Base-by-base conservation (phyloP, 37 sponge, comb jelly and placozoan genomes). In the Chondrosia reniformis region DNA sequence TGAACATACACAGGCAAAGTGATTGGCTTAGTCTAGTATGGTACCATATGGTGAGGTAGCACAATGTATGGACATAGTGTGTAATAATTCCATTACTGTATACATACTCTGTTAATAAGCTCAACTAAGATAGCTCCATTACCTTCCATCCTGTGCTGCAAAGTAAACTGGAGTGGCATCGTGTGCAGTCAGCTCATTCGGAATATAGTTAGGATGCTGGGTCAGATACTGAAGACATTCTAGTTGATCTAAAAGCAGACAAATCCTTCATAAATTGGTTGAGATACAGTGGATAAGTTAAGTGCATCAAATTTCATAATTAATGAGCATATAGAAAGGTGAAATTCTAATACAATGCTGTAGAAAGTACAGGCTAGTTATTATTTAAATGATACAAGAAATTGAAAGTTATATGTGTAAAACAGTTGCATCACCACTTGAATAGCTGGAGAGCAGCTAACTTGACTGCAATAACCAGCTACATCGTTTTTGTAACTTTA, bases 131-230 rank as follows among this genome's bases (percentile, higher is more conserved):
- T 10, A 49, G 52, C 9, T 24, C 54, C 33, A 76, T 84, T 57
- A 89, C 94, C 96, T 77, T 83, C 96, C 96, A 79, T 95, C 96
- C 56, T 95, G 96, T 4, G 96, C 92, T 19, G 96, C 92, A 67
- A 95, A 95, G 80, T 95, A 95, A 13, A 82, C 79, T 30, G 96
- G 84, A 17, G 96, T 89, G 21, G 96, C 96, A 46, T 92, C 96
- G 45, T 91, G 92, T 5, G 77, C 64, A 2, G 96, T 95, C 72
- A 64, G 36, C 81, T 88, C 79, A 38, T 95, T 95, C n/a, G 96
- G 79, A 13, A 81, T 46, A 64, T 95, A 95, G 31, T 63, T 28
- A 2, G 72, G 33, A 33, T 88, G 89, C 0, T 33, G 21, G 27
- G 92, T 91, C 55, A 95, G 76, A 73, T 66, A 85, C 76, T 95